Evolutionary conservation across 2,797 vertebrate genomes (phyloP), one percentile per base, ranked within the genome.

Genomic region (Discoglossus pictus): DNA sequence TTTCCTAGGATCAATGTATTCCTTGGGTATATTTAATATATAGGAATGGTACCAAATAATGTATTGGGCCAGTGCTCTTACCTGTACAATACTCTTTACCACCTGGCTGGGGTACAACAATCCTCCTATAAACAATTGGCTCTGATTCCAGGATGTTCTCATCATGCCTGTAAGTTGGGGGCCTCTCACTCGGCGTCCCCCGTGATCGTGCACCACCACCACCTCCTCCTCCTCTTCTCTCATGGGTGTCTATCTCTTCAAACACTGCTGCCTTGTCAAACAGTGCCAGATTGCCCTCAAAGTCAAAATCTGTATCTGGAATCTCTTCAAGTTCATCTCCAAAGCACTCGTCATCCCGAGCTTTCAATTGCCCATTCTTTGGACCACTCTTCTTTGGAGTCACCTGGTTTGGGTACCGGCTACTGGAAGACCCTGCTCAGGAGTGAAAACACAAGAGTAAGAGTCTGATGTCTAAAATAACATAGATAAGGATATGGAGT

Each of bases 131-230:
- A 42, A 97, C 93, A 1, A 97, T 85, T 43, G 97, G 96, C 83
- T 96, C 95, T 0, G 91, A 89, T 63, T 98, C 96, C 52, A 99
- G 76, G 79, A 99, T 96, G 85, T 99, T 99, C 82, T 99, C 97
- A 1, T 99, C 97, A 0, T 98, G 97, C 21, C 96, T 92, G 67
- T 99, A 99, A 3, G 93, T 90, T 7, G 92, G 75, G 0, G 94
- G 90, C 67, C 92, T 93, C 55, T 98, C 96, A 2, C 47, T 93
- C 1, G 94, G 93, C 0, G 92, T 91, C 0, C 95, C 94, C 0
- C 94, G 84, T 20, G 94, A 93, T 18, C 94, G 90, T 0, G 89
- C 86, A 2, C 95, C 94, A 0, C 93, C 93, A 2, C 95, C 94
- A 0, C 93, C 93, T 65, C 92, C 87, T 2, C 95, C 94, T 0